Evolutionary conservation across 2,113 vertebrate species (phyloP), one percentile per base, ranked within the genome.

Genomic region (Gobio gobio): DNA sequence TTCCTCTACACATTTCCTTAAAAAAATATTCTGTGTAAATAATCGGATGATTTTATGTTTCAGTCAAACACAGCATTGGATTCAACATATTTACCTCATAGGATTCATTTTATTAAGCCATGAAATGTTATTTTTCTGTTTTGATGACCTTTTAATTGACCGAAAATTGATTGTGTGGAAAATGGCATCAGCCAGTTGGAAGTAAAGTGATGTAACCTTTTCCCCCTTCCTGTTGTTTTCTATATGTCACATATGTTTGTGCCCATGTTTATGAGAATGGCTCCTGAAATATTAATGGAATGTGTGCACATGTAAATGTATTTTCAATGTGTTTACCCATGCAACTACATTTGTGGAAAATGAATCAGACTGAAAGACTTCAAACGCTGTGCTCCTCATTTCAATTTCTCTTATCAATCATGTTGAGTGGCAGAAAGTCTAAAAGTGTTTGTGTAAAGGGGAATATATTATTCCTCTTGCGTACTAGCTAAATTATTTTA

Each of bases 171-270:
- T 85, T 80, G 77, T 81, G 61, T 59, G 8, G 54, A 80, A 84
- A 72, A 85, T 80, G 51, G 66, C 66, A 36, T 51, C 51, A 72
- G 66, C 70, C 54, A 24, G 43, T 80, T 74, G 18, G 80, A 80
- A 61, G 40, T 45, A 85, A n/a, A 85, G 59, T 56, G 49, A 59
- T 33, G 29, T 85, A 81, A 81, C 84, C 84, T 85, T 85, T 79
- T n/a, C 36, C 84, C 78, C 66, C 64, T 59, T 18, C 66, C 13
- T 79, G 40, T 70, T 85, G 61, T 54, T 33, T 78, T 64, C 59
- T 80, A 80, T 64, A 80, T 47, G 16, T 64, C 74, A 59, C 54
- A 64, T 56, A 20, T 59, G 51, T 85, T 80, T 78, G 36, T 14
- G 20, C 78, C 45, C 63, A 68, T 85, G 51, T 66, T 85, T 68